Evolutionary conservation across 2,113 vertebrate genomes (phyloP).

Genomic region (Odobenus rosmarus): DNA sequence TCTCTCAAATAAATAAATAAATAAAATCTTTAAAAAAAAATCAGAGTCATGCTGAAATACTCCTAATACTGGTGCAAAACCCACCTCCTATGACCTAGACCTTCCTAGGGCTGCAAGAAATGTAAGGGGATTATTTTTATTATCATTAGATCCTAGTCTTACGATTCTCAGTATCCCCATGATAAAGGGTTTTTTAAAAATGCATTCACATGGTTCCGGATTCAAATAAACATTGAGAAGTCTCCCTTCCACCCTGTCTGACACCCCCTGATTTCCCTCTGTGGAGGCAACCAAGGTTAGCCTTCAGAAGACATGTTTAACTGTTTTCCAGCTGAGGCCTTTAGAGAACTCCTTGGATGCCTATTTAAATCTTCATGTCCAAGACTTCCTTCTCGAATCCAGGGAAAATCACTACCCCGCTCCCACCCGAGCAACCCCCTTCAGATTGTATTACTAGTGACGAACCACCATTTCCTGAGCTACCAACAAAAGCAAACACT

Average conservation of each 20-base stretch:
- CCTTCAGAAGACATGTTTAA: neutral
- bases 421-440: too few relatives aligned
- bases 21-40: neutral
- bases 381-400: neutral
- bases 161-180: neutral
- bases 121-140: neutral
- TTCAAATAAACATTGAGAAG: neutral
- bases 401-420: neutral
- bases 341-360: neutral
- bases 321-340: neutral
- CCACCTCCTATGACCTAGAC: neutral
- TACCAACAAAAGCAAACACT: neutral
- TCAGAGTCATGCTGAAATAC: neutral
- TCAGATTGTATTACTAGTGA: neutral
- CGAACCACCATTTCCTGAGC: neutral
- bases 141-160: neutral
- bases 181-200: neutral
- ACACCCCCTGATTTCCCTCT: neutral
- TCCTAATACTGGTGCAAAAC: neutral
- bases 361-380: neutral
- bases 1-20: neutral
- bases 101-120: neutral
- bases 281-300: neutral
- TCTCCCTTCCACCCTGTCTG: neutral
- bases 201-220: neutral